A percentile compares a stretch with the other conserved stretches of the same genome.
phyloP scores from a whole-genome alignment of 2,113 vertebrate species.

The Microtus oregoni region DNA sequence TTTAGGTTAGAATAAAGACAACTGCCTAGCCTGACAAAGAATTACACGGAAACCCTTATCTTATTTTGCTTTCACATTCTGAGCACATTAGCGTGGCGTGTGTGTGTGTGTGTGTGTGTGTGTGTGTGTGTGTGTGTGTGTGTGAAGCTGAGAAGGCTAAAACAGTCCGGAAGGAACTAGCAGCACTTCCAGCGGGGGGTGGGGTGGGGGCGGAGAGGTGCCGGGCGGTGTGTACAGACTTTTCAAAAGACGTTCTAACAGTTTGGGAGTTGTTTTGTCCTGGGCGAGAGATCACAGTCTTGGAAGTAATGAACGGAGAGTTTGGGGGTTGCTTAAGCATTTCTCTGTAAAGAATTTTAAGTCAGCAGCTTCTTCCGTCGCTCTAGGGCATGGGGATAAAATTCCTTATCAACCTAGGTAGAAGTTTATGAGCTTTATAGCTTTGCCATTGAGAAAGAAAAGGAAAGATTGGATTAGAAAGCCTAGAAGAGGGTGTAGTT shows the following conservation, averaged over 20 bases:
- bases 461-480: constrained; percentile 32
- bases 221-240: not conserved
- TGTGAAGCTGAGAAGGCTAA: constrained; percentile 71
- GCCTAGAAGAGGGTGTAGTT: constrained; percentile 58
- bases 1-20: constrained; percentile 55
- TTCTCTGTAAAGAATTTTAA: constrained; percentile 74
- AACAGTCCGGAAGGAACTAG: not conserved
- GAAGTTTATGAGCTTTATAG: constrained; percentile 61
- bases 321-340: not conserved
- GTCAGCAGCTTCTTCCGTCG: constrained; percentile 37
- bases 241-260: not conserved
- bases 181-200: not conserved
- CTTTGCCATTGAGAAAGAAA: constrained; percentile 65
- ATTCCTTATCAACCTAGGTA: constrained; percentile 64
- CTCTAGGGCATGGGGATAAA: constrained; percentile 66
- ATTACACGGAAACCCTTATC: not conserved
- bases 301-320: not conserved
- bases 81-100: constrained; percentile 64
- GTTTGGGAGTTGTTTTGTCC: constrained; percentile 34
- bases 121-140: constrained; percentile 25
- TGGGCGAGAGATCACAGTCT: constrained; percentile 42
- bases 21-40: constrained; percentile 54
- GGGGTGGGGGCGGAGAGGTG: too few relatives aligned
- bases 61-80: constrained; percentile 58
- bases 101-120: constrained; percentile 24